Evolutionary conservation across 2,797 vertebrate genomes (phyloP).

Genomic region (Notoglanidium macrostoma): DNA sequence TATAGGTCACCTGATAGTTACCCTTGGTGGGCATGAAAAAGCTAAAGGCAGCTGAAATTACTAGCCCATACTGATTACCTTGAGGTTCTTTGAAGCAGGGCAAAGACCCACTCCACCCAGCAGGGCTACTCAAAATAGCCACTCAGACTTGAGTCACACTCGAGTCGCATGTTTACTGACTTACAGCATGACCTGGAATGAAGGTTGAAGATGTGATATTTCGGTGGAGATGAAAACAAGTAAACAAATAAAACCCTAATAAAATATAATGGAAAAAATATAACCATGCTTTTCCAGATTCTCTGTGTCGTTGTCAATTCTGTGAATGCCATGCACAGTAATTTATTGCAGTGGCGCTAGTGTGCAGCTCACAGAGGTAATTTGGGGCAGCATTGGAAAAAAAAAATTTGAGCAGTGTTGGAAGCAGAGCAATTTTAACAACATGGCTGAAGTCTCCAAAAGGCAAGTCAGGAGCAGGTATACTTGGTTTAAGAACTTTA

Average conservation of each 20-base stretch:
- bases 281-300: background rate
- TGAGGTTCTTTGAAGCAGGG: background rate
- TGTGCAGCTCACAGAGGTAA: background rate
- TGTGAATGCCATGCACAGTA: background rate
- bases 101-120: background rate
- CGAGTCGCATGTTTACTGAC: background rate
- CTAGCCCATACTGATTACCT: background rate
- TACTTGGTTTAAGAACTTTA: background rate
- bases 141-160: constrained; percentile 7
- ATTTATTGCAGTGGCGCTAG: background rate
- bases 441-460: background rate
- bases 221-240: background rate
- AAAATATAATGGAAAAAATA: background rate
- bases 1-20: background rate
- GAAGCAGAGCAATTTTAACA: background rate
- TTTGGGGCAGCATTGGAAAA: background rate
- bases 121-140: background rate
- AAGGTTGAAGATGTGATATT: constrained; percentile 10
- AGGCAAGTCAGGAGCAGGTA: background rate
- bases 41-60: background rate
- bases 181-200: background rate
- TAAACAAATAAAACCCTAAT: background rate
- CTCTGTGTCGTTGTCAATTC: background rate
- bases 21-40: background rate
- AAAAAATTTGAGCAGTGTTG: background rate